These are phyloP conservation scores for Pogonognathellus flavescens DNA, from an alignment of 1,140 invertebrate genomes.

Conservation along the genomic window DNA sequence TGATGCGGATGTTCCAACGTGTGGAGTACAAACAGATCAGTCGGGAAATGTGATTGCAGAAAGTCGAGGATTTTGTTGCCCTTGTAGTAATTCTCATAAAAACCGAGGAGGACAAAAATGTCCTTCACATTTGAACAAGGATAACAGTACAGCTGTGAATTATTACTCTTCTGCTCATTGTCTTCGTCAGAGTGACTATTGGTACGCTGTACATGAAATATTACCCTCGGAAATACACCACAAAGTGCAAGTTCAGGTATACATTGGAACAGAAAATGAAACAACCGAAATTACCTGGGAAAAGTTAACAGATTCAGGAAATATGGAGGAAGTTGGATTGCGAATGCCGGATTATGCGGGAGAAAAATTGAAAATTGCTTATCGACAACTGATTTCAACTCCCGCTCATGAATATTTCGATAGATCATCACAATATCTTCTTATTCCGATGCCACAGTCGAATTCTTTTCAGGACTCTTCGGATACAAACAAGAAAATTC, in stretches of 20 bases:
- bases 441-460: background rate
- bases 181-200: slow-evolving; percentile 26
- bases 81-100: slow-evolving; percentile 12
- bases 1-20: background rate
- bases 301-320: background rate
- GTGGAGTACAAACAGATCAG: slow-evolving; percentile 6
- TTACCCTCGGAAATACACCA: background rate
- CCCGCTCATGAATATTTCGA: slow-evolving; percentile 7
- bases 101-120: slow-evolving; percentile 17
- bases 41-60: background rate
- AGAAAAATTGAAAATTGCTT: background rate
- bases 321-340: background rate
- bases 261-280: background rate
- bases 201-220: slow-evolving; percentile 32
- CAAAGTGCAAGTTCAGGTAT: background rate
- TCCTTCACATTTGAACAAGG: background rate
- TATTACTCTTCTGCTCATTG: slow-evolving; percentile 15
- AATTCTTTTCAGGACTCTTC: background rate
- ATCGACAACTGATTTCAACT: background rate
- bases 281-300: background rate
- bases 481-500: background rate
- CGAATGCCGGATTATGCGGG: background rate
- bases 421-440: background rate
- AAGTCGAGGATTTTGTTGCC: slow-evolving; percentile 24
- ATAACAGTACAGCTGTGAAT: background rate